Base-by-base conservation (phyloP, 2,888 invertebrate species). In the Heliconius erato region DNA sequence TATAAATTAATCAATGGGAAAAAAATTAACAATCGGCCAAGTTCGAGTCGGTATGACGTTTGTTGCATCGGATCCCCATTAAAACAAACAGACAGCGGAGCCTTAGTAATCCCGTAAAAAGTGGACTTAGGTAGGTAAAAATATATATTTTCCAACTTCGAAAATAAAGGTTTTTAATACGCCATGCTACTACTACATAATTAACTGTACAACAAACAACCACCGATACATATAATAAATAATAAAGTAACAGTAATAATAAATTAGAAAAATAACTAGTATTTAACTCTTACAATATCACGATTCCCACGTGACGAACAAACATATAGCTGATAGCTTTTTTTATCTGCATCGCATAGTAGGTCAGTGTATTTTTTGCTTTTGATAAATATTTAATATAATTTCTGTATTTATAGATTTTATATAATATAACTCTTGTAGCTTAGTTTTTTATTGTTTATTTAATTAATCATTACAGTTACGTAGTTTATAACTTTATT, bases 331-430 rank as follows among this genome's bases (percentile, higher is more conserved):
- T 68, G 68, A 80, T 74, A 65, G 72, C 44, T 80, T 74, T 74
- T 65, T 80, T 74, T 67, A 74, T 80, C 67, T 74, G 74, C 67
- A 49, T 44, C 35, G 11, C 65, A 44, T 80, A 74, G 65, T 80
- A 67, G 80, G 80, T 80, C 80, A 80, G 26, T 80, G 80, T 35
- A 74, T 74, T 74, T 74, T 80, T 67, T 65, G 23, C 49, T 67
- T 26, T 16, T 19, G 67, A 74, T 80, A 74, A 74, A 74, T 35
- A 74, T 14, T 28, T 65, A 65, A 72, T 44, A 79, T 40, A 78
- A 16, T 74, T 28, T 54, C 12, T 26, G 5, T 54, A 54, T 49
- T 54, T 74, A 23, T 74, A 49, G 28, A 74, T 74, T 74, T 54
- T 32, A 54, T 54, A 74, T 69, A 69, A 49, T 69, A 59, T 32